Evolutionary conservation across 23 tunicate species (phyloP), one percentile per base, ranked within the genome.

Genomic region (Phallusia fumigata): DNA sequence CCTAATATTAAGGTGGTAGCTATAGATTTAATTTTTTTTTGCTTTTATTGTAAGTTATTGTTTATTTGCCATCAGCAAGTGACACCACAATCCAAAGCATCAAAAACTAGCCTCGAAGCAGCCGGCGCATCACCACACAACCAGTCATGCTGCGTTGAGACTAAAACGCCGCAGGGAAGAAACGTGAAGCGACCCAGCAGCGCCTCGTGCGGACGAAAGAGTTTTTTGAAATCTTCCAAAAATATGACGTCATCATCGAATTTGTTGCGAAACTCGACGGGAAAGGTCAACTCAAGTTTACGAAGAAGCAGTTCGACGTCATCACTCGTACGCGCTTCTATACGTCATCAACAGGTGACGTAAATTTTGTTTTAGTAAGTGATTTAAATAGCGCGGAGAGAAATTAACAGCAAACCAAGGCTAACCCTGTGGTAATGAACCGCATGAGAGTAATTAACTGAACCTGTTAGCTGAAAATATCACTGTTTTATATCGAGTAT

Each of bases 281-380:
- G 52, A 52, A 31, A 65, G 19, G 24, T 35, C 33, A 28, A 36
- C 22, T 33, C 76, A 0, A 51, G 35, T 11, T 78, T 88, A 21
- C 92, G 92, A 24, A 87, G 92, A 52, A 88, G 92, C 76, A 79
- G 80, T 40, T 88, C 92, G 3, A 79, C 92, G n/a, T 88, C 92
- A 31, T 83, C 92, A 13, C 31, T 88, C 32, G 80, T 53, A 8
- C 52, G 82, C 10, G 85, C 85, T n/a, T 52, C 85, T 16, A 2
- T 30, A 31, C 79, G 74, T 31, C 86, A 83, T 31, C 86, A 83
- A 16, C 73, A 81, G 75, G 85, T 81, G 74, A 81, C 53, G 40
- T 34, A 31, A 35, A 31, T 13, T 58, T 58, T 58, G 69, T 58
- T 22, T 58, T 18, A 18, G 58, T 13, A n/a, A n/a, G n/a, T n/a